These are phyloP conservation scores for Eclectus roratus DNA, from an alignment of 2,113 vertebrate species.

Conservation along the genomic window DNA sequence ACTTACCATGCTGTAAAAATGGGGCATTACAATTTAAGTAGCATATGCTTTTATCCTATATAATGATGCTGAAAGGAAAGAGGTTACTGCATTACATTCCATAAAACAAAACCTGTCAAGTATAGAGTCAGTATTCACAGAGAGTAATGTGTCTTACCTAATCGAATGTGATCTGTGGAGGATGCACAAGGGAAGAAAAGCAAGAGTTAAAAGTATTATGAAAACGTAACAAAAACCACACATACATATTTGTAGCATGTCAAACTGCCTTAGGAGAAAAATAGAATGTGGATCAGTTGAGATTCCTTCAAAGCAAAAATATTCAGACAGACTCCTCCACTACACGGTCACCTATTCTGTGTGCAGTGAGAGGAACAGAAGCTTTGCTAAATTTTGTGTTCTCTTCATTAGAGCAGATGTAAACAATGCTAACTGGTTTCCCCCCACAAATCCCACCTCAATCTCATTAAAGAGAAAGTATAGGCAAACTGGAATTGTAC, in stretches of 20 bases:
- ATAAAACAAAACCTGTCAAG: neutral
- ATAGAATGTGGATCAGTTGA: neutral
- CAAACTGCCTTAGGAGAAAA: neutral
- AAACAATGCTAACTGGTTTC: neutral
- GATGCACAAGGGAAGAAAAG: constrained; percentile 72
- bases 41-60: neutral
- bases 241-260: neutral
- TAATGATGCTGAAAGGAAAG: neutral
- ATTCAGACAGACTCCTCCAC: neutral
- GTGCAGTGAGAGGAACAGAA: neutral
- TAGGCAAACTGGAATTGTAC: neutral
- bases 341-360: neutral
- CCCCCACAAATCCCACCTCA: neutral
- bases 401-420: neutral
- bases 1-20: neutral
- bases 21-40: neutral
- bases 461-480: neutral
- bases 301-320: neutral
- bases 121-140: neutral
- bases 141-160: constrained; percentile 81
- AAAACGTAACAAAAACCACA: neutral
- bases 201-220: constrained; percentile 39
- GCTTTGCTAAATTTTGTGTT: neutral
- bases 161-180: constrained; percentile 89
- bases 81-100: neutral